Evolutionary conservation across 2,888 invertebrate species (phyloP), one percentile per base, ranked within the genome.

Genomic region (Cenopis cana): DNA sequence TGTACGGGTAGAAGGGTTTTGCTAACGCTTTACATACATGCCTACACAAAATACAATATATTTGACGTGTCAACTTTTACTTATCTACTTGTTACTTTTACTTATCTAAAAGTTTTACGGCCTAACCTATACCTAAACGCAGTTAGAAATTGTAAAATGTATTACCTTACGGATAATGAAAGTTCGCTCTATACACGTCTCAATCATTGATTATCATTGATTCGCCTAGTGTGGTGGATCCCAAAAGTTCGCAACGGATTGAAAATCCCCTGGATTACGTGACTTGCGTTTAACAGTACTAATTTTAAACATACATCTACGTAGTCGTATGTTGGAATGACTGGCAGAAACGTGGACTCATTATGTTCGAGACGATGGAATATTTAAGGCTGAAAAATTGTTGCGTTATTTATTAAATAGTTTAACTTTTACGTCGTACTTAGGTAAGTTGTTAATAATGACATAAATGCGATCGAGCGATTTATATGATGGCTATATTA

Each of bases 101-200:
- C n/a, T n/a, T n/a, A n/a, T n/a, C n/a, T n/a, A n/a, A n/a, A n/a
- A n/a, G n/a, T n/a, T n/a, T n/a, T n/a, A n/a, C n/a, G n/a, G n/a
- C n/a, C n/a, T n/a, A n/a, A n/a, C n/a, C n/a, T 11, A 60, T 60
- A 38, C 38, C 41, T 41, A 29, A 60, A 41, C 10, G 24, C 17
- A 24, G 41, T 77, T 74, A 77, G 69, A 76, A 77, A 41, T n/a
- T 83, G 56, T 8, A 46, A 69, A 57, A 65, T 65, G 65, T 24
- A 50, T 52, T 18, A 24, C 1, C 20, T 12, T 50, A 14, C 12
- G 17, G 24, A 70, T 50, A 54, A 24, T 14, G 29, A 57, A 64
- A 49, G n/a, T 12, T 49, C n/a, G 10, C 17, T 52, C 62, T 64
- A 68, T 46, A 61, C 56, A 73, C 41, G 55, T 49, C 65, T 69